Conservation (phyloP, 2,113 vertebrate species). For the Coptodon bakossiorum region DNA sequence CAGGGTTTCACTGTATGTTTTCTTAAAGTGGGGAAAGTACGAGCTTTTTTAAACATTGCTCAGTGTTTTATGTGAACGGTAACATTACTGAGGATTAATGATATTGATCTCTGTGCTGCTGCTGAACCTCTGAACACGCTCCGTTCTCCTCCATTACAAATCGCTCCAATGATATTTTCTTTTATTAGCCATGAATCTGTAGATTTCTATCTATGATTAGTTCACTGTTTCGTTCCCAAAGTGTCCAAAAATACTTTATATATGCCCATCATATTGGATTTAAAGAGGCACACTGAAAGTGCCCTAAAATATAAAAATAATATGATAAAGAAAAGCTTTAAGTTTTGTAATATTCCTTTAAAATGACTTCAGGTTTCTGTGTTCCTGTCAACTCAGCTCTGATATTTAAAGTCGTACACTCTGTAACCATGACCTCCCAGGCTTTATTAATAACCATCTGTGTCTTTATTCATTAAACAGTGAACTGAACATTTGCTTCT, state of each 20-base stretch:
- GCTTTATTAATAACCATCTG: background rate
- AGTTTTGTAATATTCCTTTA: background rate
- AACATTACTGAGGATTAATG: background rate
- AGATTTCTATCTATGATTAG: background rate
- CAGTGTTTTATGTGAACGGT: background rate
- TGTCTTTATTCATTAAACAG: background rate
- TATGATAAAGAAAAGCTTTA: background rate
- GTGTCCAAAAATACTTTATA: background rate
- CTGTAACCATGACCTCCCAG: background rate
- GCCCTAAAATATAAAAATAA: background rate
- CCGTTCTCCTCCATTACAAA: background rate
- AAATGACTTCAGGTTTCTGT: background rate
- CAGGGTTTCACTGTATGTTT: background rate
- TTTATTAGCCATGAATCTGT: background rate
- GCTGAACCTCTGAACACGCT: background rate
- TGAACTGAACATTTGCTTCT: background rate
- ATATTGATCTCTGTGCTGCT: background rate
- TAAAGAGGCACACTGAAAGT: background rate
- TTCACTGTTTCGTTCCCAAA: background rate
- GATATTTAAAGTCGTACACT: background rate
- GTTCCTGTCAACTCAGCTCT: background rate
- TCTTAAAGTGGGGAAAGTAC: background rate
- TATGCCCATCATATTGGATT: background rate
- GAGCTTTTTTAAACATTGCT: background rate
- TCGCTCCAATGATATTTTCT: fast-evolving